A percentile compares a stretch with the other conserved stretches of the same genome.
phyloP scores from a whole-genome alignment of 2,113 vertebrate genomes.

The Nibea coibor region DNA sequence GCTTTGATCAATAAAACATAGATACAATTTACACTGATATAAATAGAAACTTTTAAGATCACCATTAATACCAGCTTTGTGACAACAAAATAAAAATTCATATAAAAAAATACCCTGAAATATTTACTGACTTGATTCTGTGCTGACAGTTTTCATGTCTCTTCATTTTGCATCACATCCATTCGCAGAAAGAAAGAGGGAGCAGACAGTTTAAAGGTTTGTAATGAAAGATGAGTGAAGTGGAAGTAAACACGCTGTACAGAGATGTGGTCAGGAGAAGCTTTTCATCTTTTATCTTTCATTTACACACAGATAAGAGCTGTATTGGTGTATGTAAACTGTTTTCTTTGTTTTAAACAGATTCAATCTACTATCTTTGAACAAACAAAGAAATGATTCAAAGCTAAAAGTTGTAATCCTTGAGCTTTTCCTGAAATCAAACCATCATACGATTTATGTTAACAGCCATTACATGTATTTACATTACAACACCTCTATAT shows the following conservation, averaged over 20 bases:
- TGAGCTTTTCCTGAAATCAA: background rate
- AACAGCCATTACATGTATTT: background rate
- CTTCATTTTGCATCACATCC: constrained; percentile 1
- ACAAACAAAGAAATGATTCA: constrained; percentile 6
- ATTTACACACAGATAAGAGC: constrained; percentile 1
- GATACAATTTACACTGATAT: constrained; percentile 26
- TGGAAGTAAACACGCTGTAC: background rate
- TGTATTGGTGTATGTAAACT: background rate
- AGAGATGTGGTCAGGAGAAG: background rate
- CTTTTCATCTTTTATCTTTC: background rate
- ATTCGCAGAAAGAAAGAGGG: background rate
- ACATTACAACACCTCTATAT: background rate
- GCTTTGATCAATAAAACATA: constrained; percentile 35
- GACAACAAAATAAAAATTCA: constrained; percentile 17
- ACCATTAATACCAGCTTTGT: background rate
- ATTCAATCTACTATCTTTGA: background rate
- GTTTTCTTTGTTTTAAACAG: background rate
- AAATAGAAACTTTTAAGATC: background rate
- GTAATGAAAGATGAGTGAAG: background rate
- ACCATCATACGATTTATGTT: background rate
- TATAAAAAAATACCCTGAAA: background rate
- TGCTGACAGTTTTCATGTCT: background rate
- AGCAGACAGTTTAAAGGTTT: background rate
- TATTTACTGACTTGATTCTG: background rate
- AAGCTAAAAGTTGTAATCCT: background rate